Evolutionary conservation across 2,888 invertebrate genomes (phyloP), one percentile per base, ranked within the genome.

Genomic region (Plagodis dolabraria): DNA sequence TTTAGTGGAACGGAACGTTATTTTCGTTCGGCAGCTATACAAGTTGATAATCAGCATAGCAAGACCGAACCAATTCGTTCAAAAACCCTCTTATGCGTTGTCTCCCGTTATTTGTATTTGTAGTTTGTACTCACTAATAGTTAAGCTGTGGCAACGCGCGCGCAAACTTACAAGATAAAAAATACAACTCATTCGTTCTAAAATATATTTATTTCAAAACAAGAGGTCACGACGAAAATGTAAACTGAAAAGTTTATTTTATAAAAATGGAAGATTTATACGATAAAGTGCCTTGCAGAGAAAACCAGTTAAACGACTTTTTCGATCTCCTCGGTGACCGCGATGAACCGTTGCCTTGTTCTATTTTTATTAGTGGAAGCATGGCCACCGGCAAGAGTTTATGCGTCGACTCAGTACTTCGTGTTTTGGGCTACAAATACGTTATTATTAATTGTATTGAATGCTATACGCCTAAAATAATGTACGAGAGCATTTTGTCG

Each of bases 301-400:
- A 93, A 49, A 84, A 79, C 63, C 87, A 93, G 70, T 79, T 94
- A 67, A 82, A 77, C 54, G 86, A 86, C 69, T 79, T 94, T 63
- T 87, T 92, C 60, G 87, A 92, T 75, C 82, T 94, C 53, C 81
- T 94, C 12, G 94, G 94, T 0, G 89, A 93, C 64, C 77, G 82
- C 51, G 93, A 94, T 65, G 96, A 96, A 79, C 93, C 94, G 22
- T 90, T 96, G 77, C 95, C 96, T 22, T 91, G 94, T 68, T 94
- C 95, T 68, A 86, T 98, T 72, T 97, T 96, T 89, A 74, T 97
- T 54, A 96, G 95, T 81, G 98, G 98, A n/a, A 96, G 96, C 80
- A 95, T 96, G 69, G 96, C 96, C 8, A 96, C 96, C 33, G 98
- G 98, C 35, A 98, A 98, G 93, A 95, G 96, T n/a, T 83, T 95